These are phyloP conservation scores for Botia kubotai DNA, from an alignment of 2,797 vertebrate species.

Conservation along the genomic window DNA sequence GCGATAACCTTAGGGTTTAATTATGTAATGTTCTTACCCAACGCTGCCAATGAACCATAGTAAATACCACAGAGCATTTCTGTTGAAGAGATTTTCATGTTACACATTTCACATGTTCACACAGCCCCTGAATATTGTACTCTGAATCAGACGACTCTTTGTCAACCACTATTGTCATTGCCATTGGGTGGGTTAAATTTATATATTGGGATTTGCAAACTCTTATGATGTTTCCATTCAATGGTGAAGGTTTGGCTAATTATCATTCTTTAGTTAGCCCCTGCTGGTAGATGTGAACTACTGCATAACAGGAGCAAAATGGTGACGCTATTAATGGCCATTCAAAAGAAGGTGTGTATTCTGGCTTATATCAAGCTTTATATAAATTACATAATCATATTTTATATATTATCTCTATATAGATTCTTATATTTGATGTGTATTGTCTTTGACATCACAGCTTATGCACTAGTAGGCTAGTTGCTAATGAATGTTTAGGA, in stretches of 20 bases:
- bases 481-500: not conserved
- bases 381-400: too few relatives aligned
- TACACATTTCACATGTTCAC: not conserved
- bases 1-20: slow-evolving; percentile 40
- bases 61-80: slow-evolving; percentile 37
- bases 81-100: slow-evolving; percentile 19
- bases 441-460: not conserved
- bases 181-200: not conserved
- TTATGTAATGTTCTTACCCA: slow-evolving; percentile 40
- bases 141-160: not conserved
- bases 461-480: not conserved
- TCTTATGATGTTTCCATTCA: too few relatives aligned
- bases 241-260: too few relatives aligned
- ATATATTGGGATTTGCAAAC: too few relatives aligned
- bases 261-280: too few relatives aligned
- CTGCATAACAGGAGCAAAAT: too few relatives aligned
- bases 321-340: too few relatives aligned
- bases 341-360: too few relatives aligned
- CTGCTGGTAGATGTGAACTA: too few relatives aligned
- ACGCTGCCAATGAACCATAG: slow-evolving; percentile 31
- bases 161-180: not conserved
- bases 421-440: not conserved
- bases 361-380: too few relatives aligned
- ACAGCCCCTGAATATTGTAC: not conserved
- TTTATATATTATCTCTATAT: too few relatives aligned